Percentiles rank a stretch among this genome's conserved stretches.
These are phyloP conservation scores for Eristalis tenax DNA, from an alignment of 2,888 invertebrate species.

Conservation along the genomic window DNA sequence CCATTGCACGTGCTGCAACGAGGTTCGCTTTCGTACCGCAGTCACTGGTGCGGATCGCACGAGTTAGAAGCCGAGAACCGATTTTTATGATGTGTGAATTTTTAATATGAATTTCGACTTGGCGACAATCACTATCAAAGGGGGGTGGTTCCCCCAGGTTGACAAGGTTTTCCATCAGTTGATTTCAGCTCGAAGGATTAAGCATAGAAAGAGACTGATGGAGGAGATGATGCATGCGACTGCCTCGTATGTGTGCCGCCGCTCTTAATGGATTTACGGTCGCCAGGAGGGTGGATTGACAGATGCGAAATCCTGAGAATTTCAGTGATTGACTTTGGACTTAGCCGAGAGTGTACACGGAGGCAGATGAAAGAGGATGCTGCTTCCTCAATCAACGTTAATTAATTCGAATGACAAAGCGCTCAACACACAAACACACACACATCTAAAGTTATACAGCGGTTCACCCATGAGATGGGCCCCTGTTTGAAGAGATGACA, in stretches of 20 bases:
- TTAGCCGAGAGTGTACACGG: slow-evolving; percentile 37
- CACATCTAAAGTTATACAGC: no score
- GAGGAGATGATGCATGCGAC: not conserved
- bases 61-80: slow-evolving; percentile 13
- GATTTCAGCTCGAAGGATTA: slow-evolving; percentile 64
- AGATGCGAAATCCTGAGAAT: slow-evolving; percentile 55
- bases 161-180: slow-evolving; percentile 39
- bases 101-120: slow-evolving; percentile 53
- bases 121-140: slow-evolving; percentile 11
- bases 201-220: slow-evolving; percentile 9
- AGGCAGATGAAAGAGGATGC: slow-evolving; percentile 31
- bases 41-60: slow-evolving; percentile 4
- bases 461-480: not conserved
- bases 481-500: not conserved
- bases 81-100: slow-evolving; percentile 68
- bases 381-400: slow-evolving; percentile 55
- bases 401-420: slow-evolving; percentile 51
- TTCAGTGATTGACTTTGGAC: slow-evolving; percentile 68
- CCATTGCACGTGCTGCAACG: not conserved
- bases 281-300: slow-evolving; percentile 3
- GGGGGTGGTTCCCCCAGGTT: slow-evolving; percentile 1
- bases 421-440: not conserved
- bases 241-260: not conserved
- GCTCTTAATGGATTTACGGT: slow-evolving; percentile 50
- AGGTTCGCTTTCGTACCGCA: not conserved